A percentile compares a stretch with the other conserved stretches of the same genome.
These are phyloP conservation scores for Chondrosia reniformis DNA, from an alignment of 37 sponge, comb jelly and placozoan species.

Conservation along the genomic window DNA sequence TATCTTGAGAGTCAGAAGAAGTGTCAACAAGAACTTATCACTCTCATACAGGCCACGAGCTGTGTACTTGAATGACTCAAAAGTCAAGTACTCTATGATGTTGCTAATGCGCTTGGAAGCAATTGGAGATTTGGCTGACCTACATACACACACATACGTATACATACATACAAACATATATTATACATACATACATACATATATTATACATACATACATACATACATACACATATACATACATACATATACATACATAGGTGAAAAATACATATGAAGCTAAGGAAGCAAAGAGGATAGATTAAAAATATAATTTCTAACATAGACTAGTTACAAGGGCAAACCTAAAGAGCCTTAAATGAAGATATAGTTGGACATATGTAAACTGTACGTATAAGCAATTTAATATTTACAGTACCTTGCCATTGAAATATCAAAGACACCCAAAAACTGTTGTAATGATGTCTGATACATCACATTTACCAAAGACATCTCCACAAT, in stretches of 20 bases:
- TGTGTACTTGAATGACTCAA: conserved; percentile 86
- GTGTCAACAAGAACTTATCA: conserved; percentile 97
- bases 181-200: background rate
- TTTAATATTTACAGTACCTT: conserved; percentile 8
- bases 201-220: background rate
- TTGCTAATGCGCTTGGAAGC: conserved; percentile 90
- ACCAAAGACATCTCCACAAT: conserved; percentile 99
- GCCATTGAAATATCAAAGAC: conserved; percentile 94
- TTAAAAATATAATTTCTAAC: too few species aligned
- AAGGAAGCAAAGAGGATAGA: too few species aligned
- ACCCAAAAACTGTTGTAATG: conserved; percentile 93
- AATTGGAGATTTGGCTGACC: conserved; percentile 95
- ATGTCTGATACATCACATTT: conserved; percentile 99
- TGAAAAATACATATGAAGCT: background rate
- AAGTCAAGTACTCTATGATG: conserved; percentile 93
- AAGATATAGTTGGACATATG: too few species aligned
- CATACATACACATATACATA: background rate
- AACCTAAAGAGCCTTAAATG: too few species aligned
- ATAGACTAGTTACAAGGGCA: too few species aligned
- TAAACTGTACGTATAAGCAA: too few species aligned
- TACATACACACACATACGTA: background rate
- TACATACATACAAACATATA: background rate
- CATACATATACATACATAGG: background rate
- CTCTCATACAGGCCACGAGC: conserved; percentile 93
- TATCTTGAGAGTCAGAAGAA: conserved; percentile 94